Evolutionary conservation across 2,113 vertebrate genomes (phyloP).

Genomic region (Daboia siamensis): DNA sequence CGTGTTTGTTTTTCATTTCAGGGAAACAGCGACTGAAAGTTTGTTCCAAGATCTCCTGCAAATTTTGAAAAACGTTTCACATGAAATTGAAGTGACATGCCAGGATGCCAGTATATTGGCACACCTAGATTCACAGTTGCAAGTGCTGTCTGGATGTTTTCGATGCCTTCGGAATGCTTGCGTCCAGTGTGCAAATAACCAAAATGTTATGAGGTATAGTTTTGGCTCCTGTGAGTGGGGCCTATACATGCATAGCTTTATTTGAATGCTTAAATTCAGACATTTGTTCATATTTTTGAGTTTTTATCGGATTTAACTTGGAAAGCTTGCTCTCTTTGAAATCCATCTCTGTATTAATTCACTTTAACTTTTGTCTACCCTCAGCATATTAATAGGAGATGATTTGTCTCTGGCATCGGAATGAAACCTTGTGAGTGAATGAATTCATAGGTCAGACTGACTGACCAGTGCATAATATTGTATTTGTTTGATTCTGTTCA

Average conservation of each 20-base stretch:
- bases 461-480: neutral
- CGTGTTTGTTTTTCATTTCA: slow-evolving; percentile 52
- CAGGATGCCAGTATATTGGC: slow-evolving; percentile 20
- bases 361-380: neutral
- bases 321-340: neutral
- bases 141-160: slow-evolving; percentile 85
- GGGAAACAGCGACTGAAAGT: slow-evolving; percentile 65
- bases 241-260: neutral
- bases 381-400: neutral
- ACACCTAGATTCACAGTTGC: slow-evolving; percentile 61
- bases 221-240: neutral
- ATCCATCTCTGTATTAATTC: neutral
- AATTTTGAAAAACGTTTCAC: slow-evolving; percentile 52
- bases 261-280: neutral
- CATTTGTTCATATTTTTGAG: slow-evolving; percentile 26
- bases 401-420: neutral
- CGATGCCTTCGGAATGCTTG: slow-evolving; percentile 90
- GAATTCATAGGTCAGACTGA: neutral
- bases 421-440: neutral
- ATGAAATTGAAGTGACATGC: slow-evolving; percentile 49
- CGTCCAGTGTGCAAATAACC: slow-evolving; percentile 82
- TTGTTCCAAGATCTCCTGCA: slow-evolving; percentile 66
- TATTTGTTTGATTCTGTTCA: neutral
- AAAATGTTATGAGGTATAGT: slow-evolving; percentile 80
- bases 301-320: slow-evolving; percentile 21